Evolutionary conservation across 2,113 vertebrate species (phyloP), one percentile per base, ranked within the genome.

Genomic region (Apteryx owenii): DNA sequence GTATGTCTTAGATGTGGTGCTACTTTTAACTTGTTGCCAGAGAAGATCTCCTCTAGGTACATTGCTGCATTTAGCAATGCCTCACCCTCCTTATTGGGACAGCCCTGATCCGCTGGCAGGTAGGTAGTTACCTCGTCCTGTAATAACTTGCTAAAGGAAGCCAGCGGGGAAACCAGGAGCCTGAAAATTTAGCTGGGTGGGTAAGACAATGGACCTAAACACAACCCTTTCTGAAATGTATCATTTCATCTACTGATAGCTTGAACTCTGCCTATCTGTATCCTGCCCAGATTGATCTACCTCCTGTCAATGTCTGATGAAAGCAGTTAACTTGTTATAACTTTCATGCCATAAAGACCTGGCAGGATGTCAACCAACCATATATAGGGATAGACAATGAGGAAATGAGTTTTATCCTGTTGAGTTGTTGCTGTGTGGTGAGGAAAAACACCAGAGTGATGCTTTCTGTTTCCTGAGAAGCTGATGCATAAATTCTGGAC

Each of bases 51-150:
- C 18, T 81, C 12, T 38, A 44, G 19, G 50, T 44, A 33, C 31
- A 40, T 38, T 33, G 12, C 6, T 56, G 54, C 21, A 1, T 61
- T 84, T 31, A 36, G 48, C 48, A n/a, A 9, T 28, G 26, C n/a
- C 50, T 72, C 42, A 42, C n/a, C 23, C 42, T 65, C 14, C 10
- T 42, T 31, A 22, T 0, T 36, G 87, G 17, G 22, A 25, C 20
- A 88, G 26, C 29, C 13, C 22, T 0, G 2, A 70, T 25, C 29
- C 20, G 29, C 26, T 19, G 1, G 0, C 0, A 0, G 62, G 38
- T 50, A 12, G 12, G 22, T 40, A 36, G 10, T 38, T 54, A n/a
- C 28, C 16, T 72, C 19, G 48, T 72, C 72, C 42, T 89, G 23
- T 54, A 58, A 73, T 36, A 85, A 83, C 73, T 84, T 40, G 56